phyloP scores from a whole-genome alignment of 2,888 invertebrate species.

The Poecilobothrus nobilitatus region DNA sequence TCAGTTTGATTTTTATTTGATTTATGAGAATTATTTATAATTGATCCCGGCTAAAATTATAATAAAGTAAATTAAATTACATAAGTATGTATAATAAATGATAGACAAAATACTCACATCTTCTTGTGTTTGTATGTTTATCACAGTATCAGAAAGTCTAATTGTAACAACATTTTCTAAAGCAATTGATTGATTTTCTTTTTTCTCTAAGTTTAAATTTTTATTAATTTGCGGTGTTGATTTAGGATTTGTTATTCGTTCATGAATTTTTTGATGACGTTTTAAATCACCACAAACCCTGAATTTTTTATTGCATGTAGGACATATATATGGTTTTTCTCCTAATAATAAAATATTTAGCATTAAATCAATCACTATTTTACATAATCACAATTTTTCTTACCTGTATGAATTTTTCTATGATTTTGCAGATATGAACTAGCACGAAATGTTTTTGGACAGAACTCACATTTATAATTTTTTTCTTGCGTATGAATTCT shows the following conservation, averaged over 20 bases:
- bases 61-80: background rate
- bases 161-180: background rate
- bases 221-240: too few relatives aligned
- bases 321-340: conserved; percentile 68
- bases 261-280: conserved; percentile 67
- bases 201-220: too few relatives aligned
- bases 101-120: background rate
- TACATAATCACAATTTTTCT: conserved; percentile 12
- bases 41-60: background rate
- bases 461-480: conserved; percentile 79
- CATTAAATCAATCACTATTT: conserved; percentile 11
- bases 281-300: conserved; percentile 76
- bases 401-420: conserved; percentile 75
- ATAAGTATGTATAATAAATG: too few relatives aligned
- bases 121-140: background rate
- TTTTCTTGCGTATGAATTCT: conserved; percentile 80
- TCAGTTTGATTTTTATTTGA: background rate
- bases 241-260: conserved; percentile 31
- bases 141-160: background rate
- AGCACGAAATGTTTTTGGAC: conserved; percentile 74
- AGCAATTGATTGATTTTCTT: background rate
- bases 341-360: conserved; percentile 43
- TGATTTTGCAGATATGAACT: conserved; percentile 79
- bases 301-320: conserved; percentile 71
- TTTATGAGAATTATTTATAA: background rate